Evolutionary conservation across 1,140 invertebrate species (phyloP), one percentile per base, ranked within the genome.

Genomic region (Euwallacea fornicatus): DNA sequence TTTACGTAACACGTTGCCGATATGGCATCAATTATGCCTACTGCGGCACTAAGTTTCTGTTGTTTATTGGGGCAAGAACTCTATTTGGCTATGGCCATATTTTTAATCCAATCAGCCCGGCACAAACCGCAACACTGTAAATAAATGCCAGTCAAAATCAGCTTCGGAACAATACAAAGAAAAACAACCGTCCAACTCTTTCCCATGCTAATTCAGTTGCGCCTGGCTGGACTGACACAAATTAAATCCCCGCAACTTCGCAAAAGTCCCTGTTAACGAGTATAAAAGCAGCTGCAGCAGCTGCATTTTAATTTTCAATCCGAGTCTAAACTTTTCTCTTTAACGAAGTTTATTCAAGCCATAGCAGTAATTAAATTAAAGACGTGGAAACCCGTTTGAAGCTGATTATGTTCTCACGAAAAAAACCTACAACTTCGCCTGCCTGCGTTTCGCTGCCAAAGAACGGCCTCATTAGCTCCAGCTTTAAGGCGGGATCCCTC

Each of bases 231-330:
- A 16, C 55, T 16, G 55, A 58, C 55, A 58, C 55, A 41, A 16
- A 58, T 58, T 58, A 58, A 58, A 58, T n/a, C 55, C 16, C 13
- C 55, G 16, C 13, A 58, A 58, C 55, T 58, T 58, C 21, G 55
- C 13, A 58, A 58, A 58, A 58, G n/a, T 58, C 55, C 55, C 55
- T 58, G 55, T 33, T 58, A 58, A 58, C 55, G 55, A 58, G 55
- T 58, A 41, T 58, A 58, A 58, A 58, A 58, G 55, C 55, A 58
- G 55, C 21, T 58, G 55, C 55, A 16, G 55, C 55, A 21, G 55
- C 55, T 58, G 55, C 55, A 58, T 58, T 15, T 58, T 58, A 58
- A 58, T 58, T 58, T 58, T 58, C 55, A 58, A 58, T 58, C 21
- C 46, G 46, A 50, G 9, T 58, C 10, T 16, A 10, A 58, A 41